Conservation (phyloP, 1,140 invertebrate species). For the Caerostris darwini region DNA sequence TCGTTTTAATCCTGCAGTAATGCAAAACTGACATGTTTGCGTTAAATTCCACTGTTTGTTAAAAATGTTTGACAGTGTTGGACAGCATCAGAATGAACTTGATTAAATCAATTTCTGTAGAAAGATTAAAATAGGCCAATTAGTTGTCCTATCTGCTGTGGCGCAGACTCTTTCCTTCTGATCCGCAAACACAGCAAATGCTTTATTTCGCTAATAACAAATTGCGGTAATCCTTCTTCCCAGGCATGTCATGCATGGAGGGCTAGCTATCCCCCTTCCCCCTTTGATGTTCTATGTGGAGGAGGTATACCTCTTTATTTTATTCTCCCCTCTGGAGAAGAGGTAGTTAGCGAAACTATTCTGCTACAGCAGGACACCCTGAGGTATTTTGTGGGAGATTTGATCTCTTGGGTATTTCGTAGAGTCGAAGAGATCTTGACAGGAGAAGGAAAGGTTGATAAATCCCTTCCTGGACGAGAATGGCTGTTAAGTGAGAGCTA, state of each 20-base stretch:
- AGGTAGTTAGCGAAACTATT: conserved; percentile 30
- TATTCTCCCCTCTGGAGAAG: not conserved
- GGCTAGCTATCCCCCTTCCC: not conserved
- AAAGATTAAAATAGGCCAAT: conserved; percentile 44
- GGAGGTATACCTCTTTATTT: not conserved
- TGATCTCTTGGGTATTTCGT: not conserved
- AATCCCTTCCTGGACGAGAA: not conserved
- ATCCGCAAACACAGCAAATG: conserved; percentile 52
- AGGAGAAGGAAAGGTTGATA: not conserved
- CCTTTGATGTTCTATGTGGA: not conserved
- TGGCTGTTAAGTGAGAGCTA: not conserved
- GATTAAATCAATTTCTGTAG: not conserved
- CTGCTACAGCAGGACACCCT: not conserved
- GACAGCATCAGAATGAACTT: not conserved
- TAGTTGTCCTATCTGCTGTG: not conserved
- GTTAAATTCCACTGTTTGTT: not conserved
- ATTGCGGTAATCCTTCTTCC: conserved; percentile 43
- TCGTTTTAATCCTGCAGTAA: not conserved
- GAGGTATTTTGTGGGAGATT: not conserved
- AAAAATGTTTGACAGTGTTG: not conserved
- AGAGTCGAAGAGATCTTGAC: not conserved
- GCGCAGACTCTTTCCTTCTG: not conserved
- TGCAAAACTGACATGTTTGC: not conserved
- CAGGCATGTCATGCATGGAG: not conserved
- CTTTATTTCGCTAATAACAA: conserved; percentile 41